These are phyloP conservation scores for Bombus impatiens DNA, from an alignment of 1,140 invertebrate genomes.

Conservation along the genomic window DNA sequence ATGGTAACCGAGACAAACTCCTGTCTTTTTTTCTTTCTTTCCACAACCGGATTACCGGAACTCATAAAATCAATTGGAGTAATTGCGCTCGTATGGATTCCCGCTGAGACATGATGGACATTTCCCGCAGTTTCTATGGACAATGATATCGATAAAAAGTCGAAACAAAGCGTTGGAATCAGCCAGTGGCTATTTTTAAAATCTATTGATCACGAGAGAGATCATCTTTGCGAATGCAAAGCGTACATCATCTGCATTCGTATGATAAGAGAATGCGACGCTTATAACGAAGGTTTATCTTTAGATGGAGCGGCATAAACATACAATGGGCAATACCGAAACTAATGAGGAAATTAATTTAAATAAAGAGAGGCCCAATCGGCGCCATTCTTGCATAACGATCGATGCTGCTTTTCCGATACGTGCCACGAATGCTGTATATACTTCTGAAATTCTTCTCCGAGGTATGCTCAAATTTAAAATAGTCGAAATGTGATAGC, in stretches of 20 bases:
- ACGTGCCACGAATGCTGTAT: constrained; percentile 21
- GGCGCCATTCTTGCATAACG: constrained; percentile 59
- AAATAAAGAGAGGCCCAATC: constrained; percentile 60
- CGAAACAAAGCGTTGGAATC: neutral
- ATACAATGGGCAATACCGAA: constrained; percentile 73
- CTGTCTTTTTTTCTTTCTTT: neutral
- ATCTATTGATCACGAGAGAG: constrained; percentile 4
- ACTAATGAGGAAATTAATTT: constrained; percentile 71
- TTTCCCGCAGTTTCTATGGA: neutral
- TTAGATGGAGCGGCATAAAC: constrained; percentile 70
- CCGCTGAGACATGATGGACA: neutral
- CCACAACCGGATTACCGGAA: neutral
- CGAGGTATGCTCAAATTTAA: neutral
- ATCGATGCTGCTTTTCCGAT: constrained; percentile 33
- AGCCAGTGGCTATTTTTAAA: constrained; percentile 31
- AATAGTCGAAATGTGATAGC: neutral
- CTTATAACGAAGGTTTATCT: constrained; percentile 58
- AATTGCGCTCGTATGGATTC: constrained; percentile 7
- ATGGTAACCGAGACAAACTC: neutral
- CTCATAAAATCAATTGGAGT: constrained; percentile 35
- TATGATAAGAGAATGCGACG: constrained; percentile 26
- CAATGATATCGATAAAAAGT: neutral
- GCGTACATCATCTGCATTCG: constrained; percentile 45
- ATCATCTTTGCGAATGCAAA: constrained; percentile 30
- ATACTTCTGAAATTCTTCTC: neutral